A percentile compares a stretch with the other conserved stretches of the same genome.
These are phyloP conservation scores for Eledona agricola DNA, from an alignment of 2,888 invertebrate genomes.

Conservation along the genomic window DNA sequence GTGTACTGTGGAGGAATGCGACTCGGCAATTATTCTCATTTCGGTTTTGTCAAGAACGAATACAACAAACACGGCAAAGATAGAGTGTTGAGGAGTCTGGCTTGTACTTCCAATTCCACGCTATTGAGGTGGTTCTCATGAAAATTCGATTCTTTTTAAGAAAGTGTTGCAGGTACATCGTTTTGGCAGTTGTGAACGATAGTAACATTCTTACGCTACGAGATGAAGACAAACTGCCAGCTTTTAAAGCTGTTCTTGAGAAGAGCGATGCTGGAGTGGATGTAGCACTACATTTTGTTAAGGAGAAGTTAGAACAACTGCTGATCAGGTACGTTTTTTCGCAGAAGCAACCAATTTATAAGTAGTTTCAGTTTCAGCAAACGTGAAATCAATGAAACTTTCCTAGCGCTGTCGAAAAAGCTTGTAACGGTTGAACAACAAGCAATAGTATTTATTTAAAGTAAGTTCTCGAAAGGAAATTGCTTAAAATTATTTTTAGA, in stretches of 20 bases:
- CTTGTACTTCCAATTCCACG: constrained; percentile 33
- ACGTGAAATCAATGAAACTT: constrained; percentile 6
- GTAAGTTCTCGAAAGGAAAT: not conserved
- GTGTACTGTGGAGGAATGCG: constrained; percentile 80
- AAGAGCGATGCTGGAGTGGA: constrained; percentile 20
- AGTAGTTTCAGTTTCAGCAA: constrained; percentile 3
- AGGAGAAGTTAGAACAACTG: constrained; percentile 13
- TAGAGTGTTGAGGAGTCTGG: constrained; percentile 37
- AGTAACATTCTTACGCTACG: constrained; percentile 5
- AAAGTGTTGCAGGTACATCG: constrained; percentile 5
- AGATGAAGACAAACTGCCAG: constrained; percentile 2
- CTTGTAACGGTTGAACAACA: constrained; percentile 4
- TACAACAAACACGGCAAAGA: constrained; percentile 48
- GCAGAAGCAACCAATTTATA: not conserved
- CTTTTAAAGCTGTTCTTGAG: constrained; percentile 14
- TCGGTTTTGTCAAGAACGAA: constrained; percentile 68
- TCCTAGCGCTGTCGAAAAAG: constrained; percentile 12
- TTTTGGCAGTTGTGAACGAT: constrained; percentile 3
- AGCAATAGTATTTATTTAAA: constrained; percentile 1
- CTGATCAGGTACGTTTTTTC: constrained; percentile 1
- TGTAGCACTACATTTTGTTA: constrained; percentile 7
- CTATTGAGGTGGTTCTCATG: constrained; percentile 5
- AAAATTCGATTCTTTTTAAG: not conserved
- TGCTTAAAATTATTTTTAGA: constrained; percentile 7
- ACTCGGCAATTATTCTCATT: constrained; percentile 69